Evolutionary conservation across 2,797 vertebrate genomes (phyloP).

Genomic region (Lithobates pipiens): DNA sequence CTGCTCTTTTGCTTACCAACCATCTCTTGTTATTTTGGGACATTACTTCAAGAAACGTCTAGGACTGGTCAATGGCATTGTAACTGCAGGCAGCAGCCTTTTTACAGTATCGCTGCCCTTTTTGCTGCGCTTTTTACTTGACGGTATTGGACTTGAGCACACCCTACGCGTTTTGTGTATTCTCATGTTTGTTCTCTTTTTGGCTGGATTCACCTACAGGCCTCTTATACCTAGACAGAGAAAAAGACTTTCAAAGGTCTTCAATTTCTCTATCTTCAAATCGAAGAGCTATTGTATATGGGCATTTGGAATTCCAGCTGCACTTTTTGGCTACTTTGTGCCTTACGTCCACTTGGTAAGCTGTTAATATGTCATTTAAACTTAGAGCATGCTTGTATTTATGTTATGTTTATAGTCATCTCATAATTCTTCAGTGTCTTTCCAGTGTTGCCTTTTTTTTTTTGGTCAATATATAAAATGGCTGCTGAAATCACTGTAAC

Average conservation of each 20-base stretch:
- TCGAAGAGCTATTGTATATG: constrained; percentile 89
- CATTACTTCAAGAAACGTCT: constrained; percentile 96
- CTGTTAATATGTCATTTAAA: constrained; percentile 34
- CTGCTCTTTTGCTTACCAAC: constrained; percentile 96
- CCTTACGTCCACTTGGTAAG: constrained; percentile 97
- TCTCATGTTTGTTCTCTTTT: constrained; percentile 88
- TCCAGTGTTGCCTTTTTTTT: too few relatives aligned
- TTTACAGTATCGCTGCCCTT: constrained; percentile 91
- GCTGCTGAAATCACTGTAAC: too few relatives aligned
- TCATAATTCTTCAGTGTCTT: too few relatives aligned
- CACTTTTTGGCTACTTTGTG: constrained; percentile 96
- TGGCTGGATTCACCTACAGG: constrained; percentile 90
- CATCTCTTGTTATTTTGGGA: constrained; percentile 93
- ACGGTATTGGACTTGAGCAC: constrained; percentile 73
- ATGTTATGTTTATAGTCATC: too few relatives aligned
- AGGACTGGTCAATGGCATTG: constrained; percentile 94
- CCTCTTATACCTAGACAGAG: constrained; percentile 77
- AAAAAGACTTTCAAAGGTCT: constrained; percentile 77
- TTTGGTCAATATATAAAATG: too few relatives aligned
- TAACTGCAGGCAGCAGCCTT: constrained; percentile 92
- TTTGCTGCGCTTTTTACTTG: constrained; percentile 76
- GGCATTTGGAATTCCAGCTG: constrained; percentile 91
- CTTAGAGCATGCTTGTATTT: too few relatives aligned
- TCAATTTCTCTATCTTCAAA: constrained; percentile 91
- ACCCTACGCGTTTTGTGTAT: constrained; percentile 86